These are phyloP conservation scores for Ellobius talpinus DNA, from an alignment of 2,113 vertebrate species.

Conservation along the genomic window DNA sequence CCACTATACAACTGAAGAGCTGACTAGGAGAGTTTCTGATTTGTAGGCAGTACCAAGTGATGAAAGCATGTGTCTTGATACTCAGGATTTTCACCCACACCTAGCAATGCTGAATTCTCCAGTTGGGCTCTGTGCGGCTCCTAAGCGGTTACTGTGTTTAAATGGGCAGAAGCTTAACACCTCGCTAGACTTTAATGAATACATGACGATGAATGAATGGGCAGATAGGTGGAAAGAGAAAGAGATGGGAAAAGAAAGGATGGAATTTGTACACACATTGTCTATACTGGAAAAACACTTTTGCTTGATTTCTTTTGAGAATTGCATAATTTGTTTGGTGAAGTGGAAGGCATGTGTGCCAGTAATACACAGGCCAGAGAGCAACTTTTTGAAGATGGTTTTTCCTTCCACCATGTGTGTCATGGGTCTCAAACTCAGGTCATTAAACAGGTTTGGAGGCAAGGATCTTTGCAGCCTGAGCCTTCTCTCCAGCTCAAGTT, in stretches of 20 bases:
- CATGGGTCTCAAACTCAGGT: background rate
- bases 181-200: background rate
- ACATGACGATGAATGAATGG: background rate
- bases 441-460: background rate
- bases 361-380: background rate
- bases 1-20: background rate
- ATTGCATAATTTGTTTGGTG: background rate
- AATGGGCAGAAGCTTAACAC: background rate
- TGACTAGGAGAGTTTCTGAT: background rate
- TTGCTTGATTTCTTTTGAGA: background rate
- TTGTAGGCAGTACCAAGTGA: background rate
- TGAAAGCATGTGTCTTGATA: background rate
- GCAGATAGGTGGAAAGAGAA: background rate
- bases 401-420: background rate
- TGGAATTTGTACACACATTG: background rate
- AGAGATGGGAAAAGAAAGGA: background rate
- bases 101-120: background rate
- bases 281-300: background rate
- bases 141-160: background rate
- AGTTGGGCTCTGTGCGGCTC: background rate
- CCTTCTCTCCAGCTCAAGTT: background rate
- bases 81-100: conserved; percentile 29
- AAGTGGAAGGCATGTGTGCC: too few relatives aligned
- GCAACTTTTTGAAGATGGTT: background rate
- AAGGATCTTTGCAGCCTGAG: background rate